phyloP scores from a whole-genome alignment of 2,888 invertebrate genomes.

The Gryllus longicercus region DNA sequence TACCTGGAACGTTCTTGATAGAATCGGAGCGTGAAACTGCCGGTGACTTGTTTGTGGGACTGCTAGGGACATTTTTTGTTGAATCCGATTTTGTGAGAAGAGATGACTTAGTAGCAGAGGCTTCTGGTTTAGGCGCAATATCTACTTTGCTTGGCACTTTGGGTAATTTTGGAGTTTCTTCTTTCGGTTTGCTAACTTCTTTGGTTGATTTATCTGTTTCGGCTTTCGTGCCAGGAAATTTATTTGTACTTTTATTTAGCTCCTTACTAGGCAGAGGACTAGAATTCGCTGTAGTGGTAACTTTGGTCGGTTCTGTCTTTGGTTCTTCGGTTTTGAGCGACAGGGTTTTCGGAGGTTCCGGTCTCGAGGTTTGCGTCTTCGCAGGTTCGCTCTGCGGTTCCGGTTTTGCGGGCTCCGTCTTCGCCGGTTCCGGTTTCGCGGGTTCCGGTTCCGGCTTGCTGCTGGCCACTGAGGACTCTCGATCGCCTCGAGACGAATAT shows the following conservation, averaged over 20 bases:
- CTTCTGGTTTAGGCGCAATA: background rate
- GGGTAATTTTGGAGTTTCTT: background rate
- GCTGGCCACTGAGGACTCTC: slow-evolving; percentile 22
- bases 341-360: background rate
- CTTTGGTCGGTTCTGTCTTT: background rate
- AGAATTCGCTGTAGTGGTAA: slow-evolving; percentile 6
- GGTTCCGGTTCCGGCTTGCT: background rate
- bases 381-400: background rate
- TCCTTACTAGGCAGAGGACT: background rate
- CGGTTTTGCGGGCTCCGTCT: background rate
- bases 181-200: slow-evolving; percentile 3
- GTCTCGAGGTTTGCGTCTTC: slow-evolving; percentile 17
- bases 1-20: slow-evolving; percentile 3
- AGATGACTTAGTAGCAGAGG: background rate
- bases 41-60: slow-evolving; percentile 11
- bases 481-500: slow-evolving; percentile 27
- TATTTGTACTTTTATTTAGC: slow-evolving; percentile 3
- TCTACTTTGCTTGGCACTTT: slow-evolving; percentile 11
- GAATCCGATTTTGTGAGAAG: slow-evolving; percentile 21
- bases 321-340: background rate
- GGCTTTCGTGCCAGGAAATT: background rate
- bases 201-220: background rate
- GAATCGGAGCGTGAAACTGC: slow-evolving; percentile 12
- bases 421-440: background rate
- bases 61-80: background rate